phyloP scores from a whole-genome alignment of 2,888 invertebrate genomes.

The Drosophila kuntzei region DNA sequence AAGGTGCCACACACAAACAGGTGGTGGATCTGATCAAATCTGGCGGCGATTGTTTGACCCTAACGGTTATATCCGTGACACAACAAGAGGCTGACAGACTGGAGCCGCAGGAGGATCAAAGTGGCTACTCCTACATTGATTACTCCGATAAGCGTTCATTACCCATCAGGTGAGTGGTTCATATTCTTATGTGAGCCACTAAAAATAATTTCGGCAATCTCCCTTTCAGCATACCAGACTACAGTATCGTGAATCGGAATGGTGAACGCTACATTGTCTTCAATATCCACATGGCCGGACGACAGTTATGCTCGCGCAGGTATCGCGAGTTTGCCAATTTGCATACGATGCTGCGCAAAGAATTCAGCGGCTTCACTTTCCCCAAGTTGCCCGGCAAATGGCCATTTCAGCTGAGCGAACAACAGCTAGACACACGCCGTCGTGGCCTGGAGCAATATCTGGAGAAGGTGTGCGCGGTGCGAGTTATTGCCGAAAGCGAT shows the following conservation, averaged over 20 bases:
- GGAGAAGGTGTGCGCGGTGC: constrained; percentile 98
- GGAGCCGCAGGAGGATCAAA: constrained; percentile 92
- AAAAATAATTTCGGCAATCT: background rate
- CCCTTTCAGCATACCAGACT: constrained; percentile 93
- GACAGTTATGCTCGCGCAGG: constrained; percentile 97
- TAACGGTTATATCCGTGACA: constrained; percentile 98
- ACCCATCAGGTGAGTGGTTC: constrained; percentile 87
- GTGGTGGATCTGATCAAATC: constrained; percentile 99
- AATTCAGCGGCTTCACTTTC: constrained; percentile 97
- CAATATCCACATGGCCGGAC: constrained; percentile 99
- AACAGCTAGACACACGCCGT: constrained; percentile 97
- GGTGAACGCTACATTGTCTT: constrained; percentile 97
- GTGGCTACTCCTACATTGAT: constrained; percentile 93
- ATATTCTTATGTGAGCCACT: background rate
- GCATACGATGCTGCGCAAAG: constrained; percentile 95
- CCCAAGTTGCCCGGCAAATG: constrained; percentile 99
- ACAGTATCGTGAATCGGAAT: constrained; percentile 94
- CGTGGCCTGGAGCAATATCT: constrained; percentile 99
- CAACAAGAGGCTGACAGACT: constrained; percentile 94
- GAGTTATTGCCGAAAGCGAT: constrained; percentile 98
- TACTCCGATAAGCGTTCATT: constrained; percentile 97
- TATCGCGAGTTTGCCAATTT: constrained; percentile 98
- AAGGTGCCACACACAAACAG: constrained; percentile 99
- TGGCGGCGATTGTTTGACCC: constrained; percentile 97
- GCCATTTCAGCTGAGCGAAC: constrained; percentile 98